Evolutionary conservation across 2,113 vertebrate species (phyloP), one percentile per base, ranked within the genome.

Genomic region (Callaeas wilsoni): DNA sequence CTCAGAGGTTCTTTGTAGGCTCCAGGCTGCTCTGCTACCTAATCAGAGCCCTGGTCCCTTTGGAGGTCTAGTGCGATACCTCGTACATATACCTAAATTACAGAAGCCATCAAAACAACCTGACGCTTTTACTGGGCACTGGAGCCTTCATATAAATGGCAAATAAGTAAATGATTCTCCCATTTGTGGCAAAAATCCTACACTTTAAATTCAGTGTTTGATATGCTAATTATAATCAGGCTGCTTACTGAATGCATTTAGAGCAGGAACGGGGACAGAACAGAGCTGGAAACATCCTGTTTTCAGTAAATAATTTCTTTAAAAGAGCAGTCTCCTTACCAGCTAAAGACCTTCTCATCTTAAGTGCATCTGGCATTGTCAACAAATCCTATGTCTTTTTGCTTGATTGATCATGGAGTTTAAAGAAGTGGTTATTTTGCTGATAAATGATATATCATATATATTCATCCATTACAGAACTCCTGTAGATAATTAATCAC

Each of bases 401-500:
- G 19, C 55, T 76, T 90, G 86, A 93, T 94, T 90, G 75, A 97
- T 96, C 89, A 77, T 83, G 82, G 77, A 90, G 85, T 96, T 96
- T 87, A 92, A 95, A 96, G 90, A 94, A 95, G 35, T 77, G 87
- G 56, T 96, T 97, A 65, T 95, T 97, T 85, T 87, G 85, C 88
- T 79, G 89, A 96, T 65, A 98, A 96, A 96, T 89, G 96, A 96
- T 84, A 92, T 94, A 94, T 91, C 76, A 89, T 90, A 94, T 55
- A 42, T 88, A 89, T 96, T 94, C 53, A 92, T 87, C 83, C 89
- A 64, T 95, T 87, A 77, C 83, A 84, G 77, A 93, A 85, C 63
- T 78, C 57, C 77, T 82, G 73, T 76, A 88, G 94, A 94, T 93
- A 96, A 93, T 96, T 98, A 98, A 97, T 98, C 97, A 94, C 86